Conservation (phyloP, 2,797 vertebrate species). For the Hydrophis major region DNA sequence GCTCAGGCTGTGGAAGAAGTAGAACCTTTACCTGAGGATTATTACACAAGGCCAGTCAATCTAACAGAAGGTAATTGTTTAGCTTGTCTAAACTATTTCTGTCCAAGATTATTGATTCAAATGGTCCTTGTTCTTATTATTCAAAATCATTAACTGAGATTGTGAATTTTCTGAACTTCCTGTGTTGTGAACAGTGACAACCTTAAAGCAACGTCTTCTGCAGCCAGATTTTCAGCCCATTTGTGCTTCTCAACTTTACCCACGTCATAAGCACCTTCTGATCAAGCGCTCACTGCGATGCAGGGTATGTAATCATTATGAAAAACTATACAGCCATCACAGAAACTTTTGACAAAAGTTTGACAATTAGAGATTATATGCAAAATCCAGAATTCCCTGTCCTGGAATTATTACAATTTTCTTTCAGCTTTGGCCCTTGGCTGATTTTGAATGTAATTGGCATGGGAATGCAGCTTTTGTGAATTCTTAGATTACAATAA, state of each 20-base stretch:
- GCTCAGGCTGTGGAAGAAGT: conserved; percentile 94
- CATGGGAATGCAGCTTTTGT: neutral
- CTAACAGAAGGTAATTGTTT: conserved; percentile 87
- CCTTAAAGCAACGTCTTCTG: conserved; percentile 90
- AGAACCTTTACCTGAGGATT: conserved; percentile 95
- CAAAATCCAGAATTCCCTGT: neutral
- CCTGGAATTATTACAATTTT: neutral
- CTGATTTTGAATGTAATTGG: neutral
- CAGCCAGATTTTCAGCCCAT: conserved; percentile 96
- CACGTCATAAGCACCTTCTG: conserved; percentile 95
- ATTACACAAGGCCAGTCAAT: conserved; percentile 89
- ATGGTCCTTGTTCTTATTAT: neutral
- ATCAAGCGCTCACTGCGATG: conserved; percentile 98
- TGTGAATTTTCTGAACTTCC: conserved; percentile 19
- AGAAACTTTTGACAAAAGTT: neutral
- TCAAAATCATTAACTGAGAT: neutral
- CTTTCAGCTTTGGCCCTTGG: neutral
- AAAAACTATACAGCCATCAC: neutral
- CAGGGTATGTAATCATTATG: conserved; percentile 73
- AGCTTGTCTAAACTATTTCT: neutral
- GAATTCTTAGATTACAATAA: neutral
- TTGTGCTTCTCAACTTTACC: conserved; percentile 93
- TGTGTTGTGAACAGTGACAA: conserved; percentile 80
- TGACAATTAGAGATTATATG: neutral
- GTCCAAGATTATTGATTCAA: neutral